Evolutionary conservation across 2,797 vertebrate genomes (phyloP).

Genomic region (Tenualosa thibaudeaui): DNA sequence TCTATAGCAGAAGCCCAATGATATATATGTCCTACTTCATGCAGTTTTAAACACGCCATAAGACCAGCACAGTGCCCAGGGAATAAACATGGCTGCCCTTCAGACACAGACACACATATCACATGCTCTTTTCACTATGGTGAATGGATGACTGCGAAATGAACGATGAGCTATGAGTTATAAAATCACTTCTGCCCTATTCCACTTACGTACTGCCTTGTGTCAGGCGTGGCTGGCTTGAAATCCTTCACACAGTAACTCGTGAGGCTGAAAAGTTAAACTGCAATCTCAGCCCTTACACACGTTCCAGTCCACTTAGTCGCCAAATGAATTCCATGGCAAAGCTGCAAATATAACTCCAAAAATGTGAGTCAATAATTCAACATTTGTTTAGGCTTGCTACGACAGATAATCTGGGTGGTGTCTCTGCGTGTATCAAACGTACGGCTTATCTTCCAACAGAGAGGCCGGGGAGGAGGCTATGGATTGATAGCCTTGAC

Average conservation of each 20-base stretch:
- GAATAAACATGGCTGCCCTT: not conserved
- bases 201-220: not conserved
- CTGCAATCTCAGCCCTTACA: slow-evolving; percentile 1
- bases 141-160: not conserved
- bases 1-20: not conserved
- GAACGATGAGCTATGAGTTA: slow-evolving; percentile 9
- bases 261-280: not conserved
- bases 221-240: not conserved
- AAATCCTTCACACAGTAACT: not conserved
- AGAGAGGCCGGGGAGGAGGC: not conserved
- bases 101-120: not conserved
- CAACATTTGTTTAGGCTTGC: slow-evolving; percentile 13
- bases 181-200: not conserved
- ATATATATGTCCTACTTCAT: slow-evolving; percentile 1
- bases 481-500: not conserved
- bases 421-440: not conserved
- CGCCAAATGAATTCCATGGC: not conserved
- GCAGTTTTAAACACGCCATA: slow-evolving; percentile 5
- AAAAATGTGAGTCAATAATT: slow-evolving; percentile 2
- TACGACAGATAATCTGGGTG: not conserved
- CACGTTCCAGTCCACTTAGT: not conserved
- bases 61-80: not conserved
- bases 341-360: not conserved
- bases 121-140: not conserved
- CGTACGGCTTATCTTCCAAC: not conserved